Evolutionary conservation across 2,113 vertebrate species (phyloP), one percentile per base, ranked within the genome.

Genomic region (Channa maculata): DNA sequence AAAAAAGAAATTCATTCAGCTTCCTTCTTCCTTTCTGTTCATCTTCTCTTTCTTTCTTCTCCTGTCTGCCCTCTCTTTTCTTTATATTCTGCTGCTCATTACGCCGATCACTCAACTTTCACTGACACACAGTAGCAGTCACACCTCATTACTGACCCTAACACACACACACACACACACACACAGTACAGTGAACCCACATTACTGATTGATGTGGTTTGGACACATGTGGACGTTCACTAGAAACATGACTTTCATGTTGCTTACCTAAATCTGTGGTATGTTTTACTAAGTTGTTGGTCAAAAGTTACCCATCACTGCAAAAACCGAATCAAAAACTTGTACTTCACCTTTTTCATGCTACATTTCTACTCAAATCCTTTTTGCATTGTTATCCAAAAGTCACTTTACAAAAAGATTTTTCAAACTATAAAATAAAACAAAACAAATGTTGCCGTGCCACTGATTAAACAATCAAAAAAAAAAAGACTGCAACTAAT

Each of bases 81-180:
- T 61, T 49, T 46, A 15, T 66, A 49, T 82, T 70, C 65, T 38
- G 58, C 66, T 54, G 67, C 86, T 90, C 88, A 84, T 90, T 92
- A 91, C 13, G 9, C 71, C 86, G 85, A 91, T 91, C 85, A 90
- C 79, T 89, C 90, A 90, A 63, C 73, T 80, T 69, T 62, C 76
- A 80, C 80, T 86, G 85, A 88, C 83, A 51, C 70, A 49, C 79
- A 75, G 68, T 62, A 71, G 24, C 24, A 24, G 88, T 90, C 85
- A 85, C 84, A 86, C 87, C 85, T 89, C 86, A 89, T 90, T 88
- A 92, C 87, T 79, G 80, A 80, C 61, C 79, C 8, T 2, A 77
- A 81, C 58, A 50, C 65, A 62, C 61, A 34, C 62, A 66, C 49
- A 58, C 54, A 43, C 15, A 55, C 70, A 36, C 49, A n/a, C 67